A percentile compares a stretch with the other conserved stretches of the same genome.
phyloP scores from a whole-genome alignment of 2,797 vertebrate species.

The Oreortyx pictus region DNA sequence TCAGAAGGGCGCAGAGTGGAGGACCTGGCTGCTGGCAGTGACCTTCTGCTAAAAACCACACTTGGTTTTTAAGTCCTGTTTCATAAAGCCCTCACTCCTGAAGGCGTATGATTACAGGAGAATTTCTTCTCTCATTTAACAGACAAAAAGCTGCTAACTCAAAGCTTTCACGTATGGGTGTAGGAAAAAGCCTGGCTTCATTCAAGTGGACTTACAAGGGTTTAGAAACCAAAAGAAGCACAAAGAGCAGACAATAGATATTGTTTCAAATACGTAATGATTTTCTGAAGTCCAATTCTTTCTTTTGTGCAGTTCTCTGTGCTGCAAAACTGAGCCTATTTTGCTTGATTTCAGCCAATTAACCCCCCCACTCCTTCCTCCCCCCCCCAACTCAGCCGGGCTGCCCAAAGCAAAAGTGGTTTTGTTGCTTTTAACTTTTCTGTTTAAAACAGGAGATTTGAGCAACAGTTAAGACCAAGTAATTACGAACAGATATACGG shows the following conservation, averaged over 20 bases:
- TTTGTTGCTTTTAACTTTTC: not conserved
- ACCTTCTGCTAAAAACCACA: not conserved
- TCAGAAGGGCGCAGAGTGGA: not conserved
- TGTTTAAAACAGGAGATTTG: not conserved
- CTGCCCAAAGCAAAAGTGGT: not conserved
- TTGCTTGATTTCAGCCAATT: not conserved
- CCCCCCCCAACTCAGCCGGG: not conserved
- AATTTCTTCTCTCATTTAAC: constrained; percentile 25
- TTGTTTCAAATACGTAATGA: not conserved
- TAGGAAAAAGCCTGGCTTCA: not conserved
- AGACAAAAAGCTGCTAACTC: not conserved
- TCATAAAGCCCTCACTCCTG: not conserved
- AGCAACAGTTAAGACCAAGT: constrained; percentile 1
- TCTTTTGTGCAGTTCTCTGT: not conserved
- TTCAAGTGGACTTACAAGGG: not conserved
- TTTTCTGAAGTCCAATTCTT: not conserved
- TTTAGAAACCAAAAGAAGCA: not conserved
- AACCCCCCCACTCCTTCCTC: not conserved
- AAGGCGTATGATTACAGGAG: constrained; percentile 25
- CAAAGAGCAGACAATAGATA: not conserved
- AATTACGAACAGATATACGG: constrained; percentile 18
- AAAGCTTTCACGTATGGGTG: not conserved
- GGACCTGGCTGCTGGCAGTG: not conserved
- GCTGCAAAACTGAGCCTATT: not conserved
- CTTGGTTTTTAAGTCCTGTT: not conserved